Evolutionary conservation across 2,888 invertebrate genomes (phyloP), one percentile per base, ranked within the genome.

Genomic region (Tenthredo mesomela): DNA sequence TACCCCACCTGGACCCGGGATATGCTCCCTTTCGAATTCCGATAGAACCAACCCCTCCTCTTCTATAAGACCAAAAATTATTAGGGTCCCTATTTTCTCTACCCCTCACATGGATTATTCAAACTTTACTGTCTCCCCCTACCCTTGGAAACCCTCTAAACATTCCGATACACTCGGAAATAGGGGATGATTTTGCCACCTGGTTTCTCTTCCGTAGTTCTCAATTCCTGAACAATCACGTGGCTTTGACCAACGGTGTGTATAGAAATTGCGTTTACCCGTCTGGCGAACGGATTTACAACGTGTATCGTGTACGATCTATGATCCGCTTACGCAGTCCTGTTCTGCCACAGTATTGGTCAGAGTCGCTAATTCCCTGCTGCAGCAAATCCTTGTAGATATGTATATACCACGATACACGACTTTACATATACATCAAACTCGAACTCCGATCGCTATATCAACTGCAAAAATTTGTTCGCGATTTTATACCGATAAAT

Each of bases 101-200:
- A 54, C 65, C 88, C 89, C 89, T 88, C 89, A 87, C 89, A 88
- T 89, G 90, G 82, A 82, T 90, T 90, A 90, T 91, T 91, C 90
- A 90, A 90, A 91, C 89, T 43, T 50, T 47, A 40, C 40, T 47
- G 43, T 58, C 67, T 33, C 61, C n/a, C 40, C 33, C 61, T 58
- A 75, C 40, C 75, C 47, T 61, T 25, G 10, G 12, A 40, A 89
- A 87, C 88, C 86, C 86, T 84, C 82, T 78, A 73, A 86, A 84
- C 87, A 90, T 91, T 89, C 90, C 90, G 88, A 89, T 90, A 89
- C 87, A 88, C 33, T 78, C 73, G 47, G 78, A 78, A 84, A 78
- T 7, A 84, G 84, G 84, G 84, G 78, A 67, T 73, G 73, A 50
- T 73, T 77, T 78, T n/a, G 78, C 82, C 82, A 82, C 82, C 82